Conservation (phyloP, 2,797 vertebrate genomes). For the Champsocephalus gunnari region DNA sequence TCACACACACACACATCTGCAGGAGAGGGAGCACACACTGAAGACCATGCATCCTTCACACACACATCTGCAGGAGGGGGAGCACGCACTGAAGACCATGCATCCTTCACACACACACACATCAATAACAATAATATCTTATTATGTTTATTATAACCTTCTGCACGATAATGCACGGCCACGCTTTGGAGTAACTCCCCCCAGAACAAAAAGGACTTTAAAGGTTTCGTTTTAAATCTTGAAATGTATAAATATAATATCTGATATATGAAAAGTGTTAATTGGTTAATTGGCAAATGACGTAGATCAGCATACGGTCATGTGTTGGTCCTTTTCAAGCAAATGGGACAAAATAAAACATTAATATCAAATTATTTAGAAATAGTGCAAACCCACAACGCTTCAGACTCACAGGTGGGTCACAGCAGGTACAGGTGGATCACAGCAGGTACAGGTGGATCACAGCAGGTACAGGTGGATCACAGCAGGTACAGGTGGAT, state of each 20-base stretch:
- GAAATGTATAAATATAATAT: conserved; percentile 95
- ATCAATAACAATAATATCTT: too few relatives aligned
- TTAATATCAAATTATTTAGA: conserved; percentile 68
- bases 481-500: too few relatives aligned
- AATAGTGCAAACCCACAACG: conserved; percentile 83
- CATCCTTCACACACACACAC: too few relatives aligned
- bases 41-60: too few relatives aligned
- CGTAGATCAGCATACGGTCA: conserved; percentile 79
- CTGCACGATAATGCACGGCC: conserved; percentile 76
- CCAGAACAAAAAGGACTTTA: conserved; percentile 80
- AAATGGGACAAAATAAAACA: conserved; percentile 55
- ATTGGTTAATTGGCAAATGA: conserved; percentile 83
- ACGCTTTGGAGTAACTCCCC: conserved; percentile 76
- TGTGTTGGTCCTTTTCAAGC: conserved; percentile 86
- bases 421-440: too few relatives aligned
- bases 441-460: too few relatives aligned
- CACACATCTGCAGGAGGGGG: too few relatives aligned
- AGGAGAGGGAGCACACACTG: too few relatives aligned
- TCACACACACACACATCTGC: too few relatives aligned
- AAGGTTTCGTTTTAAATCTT: conserved; percentile 87
- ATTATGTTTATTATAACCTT: conserved; percentile 45
- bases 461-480: too few relatives aligned
- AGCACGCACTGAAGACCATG: too few relatives aligned
- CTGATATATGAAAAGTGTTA: conserved; percentile 85
- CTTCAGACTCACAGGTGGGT: too few relatives aligned